phyloP scores from a whole-genome alignment of 2,113 vertebrate species.

The zebrafish (Danio rerio) region DNA sequence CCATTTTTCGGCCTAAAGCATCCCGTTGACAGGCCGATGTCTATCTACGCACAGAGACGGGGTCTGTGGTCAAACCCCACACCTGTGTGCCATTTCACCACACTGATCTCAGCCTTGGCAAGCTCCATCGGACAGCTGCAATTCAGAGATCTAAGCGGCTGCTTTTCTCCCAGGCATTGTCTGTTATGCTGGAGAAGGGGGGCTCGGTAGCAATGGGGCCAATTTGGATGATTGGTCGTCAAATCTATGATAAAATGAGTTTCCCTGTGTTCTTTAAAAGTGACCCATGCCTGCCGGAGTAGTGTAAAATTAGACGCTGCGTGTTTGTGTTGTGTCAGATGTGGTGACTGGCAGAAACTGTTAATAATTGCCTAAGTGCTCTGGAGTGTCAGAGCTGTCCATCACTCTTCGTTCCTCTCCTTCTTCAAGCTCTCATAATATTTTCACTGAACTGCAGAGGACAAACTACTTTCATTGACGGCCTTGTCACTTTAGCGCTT shows the following conservation, averaged over 20 bases:
- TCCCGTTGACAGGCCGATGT: constrained; percentile 68
- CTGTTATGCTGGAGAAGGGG: constrained; percentile 57
- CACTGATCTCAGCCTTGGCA: constrained; percentile 66
- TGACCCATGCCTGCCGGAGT: constrained; percentile 78
- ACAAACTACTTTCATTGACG: constrained; percentile 81
- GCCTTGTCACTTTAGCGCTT: constrained; percentile 79
- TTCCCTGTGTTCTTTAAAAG: constrained; percentile 79
- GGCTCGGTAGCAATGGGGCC: constrained; percentile 68
- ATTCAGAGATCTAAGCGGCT: constrained; percentile 72
- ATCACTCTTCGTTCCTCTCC: constrained; percentile 74
- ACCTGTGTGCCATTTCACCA: constrained; percentile 78
- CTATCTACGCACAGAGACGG: constrained; percentile 56
- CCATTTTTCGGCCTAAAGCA: constrained; percentile 24
- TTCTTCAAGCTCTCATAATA: constrained; percentile 79
- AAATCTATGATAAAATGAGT: constrained; percentile 77
- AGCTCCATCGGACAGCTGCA: constrained; percentile 76
- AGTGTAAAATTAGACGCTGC: constrained; percentile 77
- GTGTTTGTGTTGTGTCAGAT: constrained; percentile 82
- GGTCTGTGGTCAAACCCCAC: constrained; percentile 60
- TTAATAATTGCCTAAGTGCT: constrained; percentile 84
- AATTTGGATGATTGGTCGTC: constrained; percentile 81
- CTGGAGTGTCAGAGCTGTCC: constrained; percentile 81
- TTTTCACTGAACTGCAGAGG: constrained; percentile 79
- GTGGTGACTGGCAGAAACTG: constrained; percentile 82
- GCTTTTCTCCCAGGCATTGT: constrained; percentile 64